Evolutionary conservation across 2,888 invertebrate genomes (phyloP).

Genomic region (Embidobia sp.): DNA sequence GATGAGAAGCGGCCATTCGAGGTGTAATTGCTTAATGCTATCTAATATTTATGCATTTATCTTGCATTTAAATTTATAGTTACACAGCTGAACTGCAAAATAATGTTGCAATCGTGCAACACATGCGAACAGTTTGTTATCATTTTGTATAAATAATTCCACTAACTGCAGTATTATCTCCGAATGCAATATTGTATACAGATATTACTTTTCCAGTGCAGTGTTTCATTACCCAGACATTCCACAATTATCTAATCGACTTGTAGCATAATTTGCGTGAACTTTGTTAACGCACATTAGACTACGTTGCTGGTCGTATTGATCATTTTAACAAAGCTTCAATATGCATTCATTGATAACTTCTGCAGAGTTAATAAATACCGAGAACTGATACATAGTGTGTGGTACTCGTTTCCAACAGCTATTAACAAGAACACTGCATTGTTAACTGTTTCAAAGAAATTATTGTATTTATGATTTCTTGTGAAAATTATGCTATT

Average conservation of each 20-base stretch:
- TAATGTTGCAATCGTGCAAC: background rate
- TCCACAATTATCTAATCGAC: constrained; percentile 26
- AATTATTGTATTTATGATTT: no score
- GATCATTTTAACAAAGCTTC: constrained; percentile 5
- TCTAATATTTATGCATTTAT: no score
- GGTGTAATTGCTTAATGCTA: no score
- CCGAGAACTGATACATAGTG: no score
- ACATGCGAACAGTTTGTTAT: background rate
- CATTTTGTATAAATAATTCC: constrained; percentile 6
- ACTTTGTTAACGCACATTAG: constrained; percentile 15
- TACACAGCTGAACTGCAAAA: no score
- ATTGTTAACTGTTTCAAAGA: no score
- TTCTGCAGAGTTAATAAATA: no score
- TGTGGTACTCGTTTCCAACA: no score
- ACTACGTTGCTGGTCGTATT: constrained; percentile 13
- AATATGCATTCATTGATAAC: constrained; percentile 31
- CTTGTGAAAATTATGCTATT: no score
- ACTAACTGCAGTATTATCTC: constrained; percentile 6
- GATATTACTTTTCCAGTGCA: background rate
- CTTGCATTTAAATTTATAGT: no score
- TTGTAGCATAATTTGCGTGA: constrained; percentile 21
- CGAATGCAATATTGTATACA: background rate
- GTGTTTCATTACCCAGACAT: constrained; percentile 14
- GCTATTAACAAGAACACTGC: no score
- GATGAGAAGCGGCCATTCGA: no score